Evolutionary conservation across 2,113 vertebrate species (phyloP).

Genomic region (Scopus umbretta): DNA sequence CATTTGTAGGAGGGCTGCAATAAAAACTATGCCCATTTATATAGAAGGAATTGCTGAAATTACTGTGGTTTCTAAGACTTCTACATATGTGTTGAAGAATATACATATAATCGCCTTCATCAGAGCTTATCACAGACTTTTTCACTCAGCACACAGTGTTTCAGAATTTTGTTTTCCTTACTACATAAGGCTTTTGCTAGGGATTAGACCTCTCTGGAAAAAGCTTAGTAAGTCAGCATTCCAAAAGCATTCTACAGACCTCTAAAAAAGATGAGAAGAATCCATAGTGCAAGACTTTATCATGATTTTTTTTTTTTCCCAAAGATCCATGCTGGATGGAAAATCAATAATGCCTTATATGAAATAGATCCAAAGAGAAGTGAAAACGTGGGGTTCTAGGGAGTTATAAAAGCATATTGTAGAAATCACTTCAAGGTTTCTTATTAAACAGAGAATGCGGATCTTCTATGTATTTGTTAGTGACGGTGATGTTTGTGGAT

Average conservation of each 20-base stretch:
- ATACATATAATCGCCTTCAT: neutral
- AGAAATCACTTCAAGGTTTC: neutral
- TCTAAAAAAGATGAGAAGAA: neutral
- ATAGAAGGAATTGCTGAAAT: neutral
- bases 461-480: neutral
- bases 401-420: neutral
- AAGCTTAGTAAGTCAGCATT: neutral
- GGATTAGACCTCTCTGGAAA: neutral
- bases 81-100: neutral
- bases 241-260: neutral
- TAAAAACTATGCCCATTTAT: neutral
- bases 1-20: neutral
- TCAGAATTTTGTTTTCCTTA: neutral
- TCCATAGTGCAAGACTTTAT: neutral
- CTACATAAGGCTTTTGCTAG: neutral
- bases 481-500: neutral
- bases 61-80: neutral
- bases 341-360: neutral
- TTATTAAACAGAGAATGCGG: neutral
- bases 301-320: neutral
- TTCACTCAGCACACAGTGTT: neutral
- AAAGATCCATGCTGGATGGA: neutral
- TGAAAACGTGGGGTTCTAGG: neutral
- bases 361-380: constrained; percentile 17
- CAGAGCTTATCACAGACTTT: neutral